phyloP scores from a whole-genome alignment of 2,113 vertebrate species.

The Erythrocebus patas region DNA sequence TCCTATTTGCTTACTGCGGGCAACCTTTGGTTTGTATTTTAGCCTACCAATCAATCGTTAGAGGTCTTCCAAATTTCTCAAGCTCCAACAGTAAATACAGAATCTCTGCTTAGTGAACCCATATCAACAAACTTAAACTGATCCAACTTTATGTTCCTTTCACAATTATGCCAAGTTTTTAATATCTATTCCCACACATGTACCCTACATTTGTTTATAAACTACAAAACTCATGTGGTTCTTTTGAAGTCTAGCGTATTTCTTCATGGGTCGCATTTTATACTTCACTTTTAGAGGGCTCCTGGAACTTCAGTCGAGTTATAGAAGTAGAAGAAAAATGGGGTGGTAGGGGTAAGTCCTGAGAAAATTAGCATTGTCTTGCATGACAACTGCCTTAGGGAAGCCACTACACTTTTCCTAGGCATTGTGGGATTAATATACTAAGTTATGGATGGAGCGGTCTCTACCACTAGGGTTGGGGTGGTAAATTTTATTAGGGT shows the following conservation, averaged over 20 bases:
- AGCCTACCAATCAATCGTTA: not conserved
- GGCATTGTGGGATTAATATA: not conserved
- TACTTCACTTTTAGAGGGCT: not conserved
- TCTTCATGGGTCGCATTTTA: not conserved
- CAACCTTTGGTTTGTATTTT: not conserved
- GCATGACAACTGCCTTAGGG: fast-evolving
- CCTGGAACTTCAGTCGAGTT: not conserved
- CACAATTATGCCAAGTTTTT: not conserved
- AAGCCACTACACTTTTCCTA: too few relatives aligned
- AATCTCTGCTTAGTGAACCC: not conserved
- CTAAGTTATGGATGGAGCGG: not conserved
- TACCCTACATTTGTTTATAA: not conserved
- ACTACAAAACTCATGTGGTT: not conserved
- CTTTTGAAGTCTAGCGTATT: too few relatives aligned
- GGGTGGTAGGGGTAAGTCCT: fast-evolving
- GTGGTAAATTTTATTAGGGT: not conserved
- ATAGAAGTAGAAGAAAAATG: not conserved
- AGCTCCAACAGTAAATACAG: not conserved
- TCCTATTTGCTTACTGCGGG: not conserved
- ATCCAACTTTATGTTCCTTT: not conserved
- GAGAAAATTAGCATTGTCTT: not conserved
- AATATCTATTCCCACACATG: too few relatives aligned
- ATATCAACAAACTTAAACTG: not conserved
- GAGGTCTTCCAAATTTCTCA: not conserved
- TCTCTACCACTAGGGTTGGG: not conserved